Evolutionary conservation across 2,113 vertebrate genomes (phyloP), one percentile per base, ranked within the genome.

Genomic region (Martes martes): DNA sequence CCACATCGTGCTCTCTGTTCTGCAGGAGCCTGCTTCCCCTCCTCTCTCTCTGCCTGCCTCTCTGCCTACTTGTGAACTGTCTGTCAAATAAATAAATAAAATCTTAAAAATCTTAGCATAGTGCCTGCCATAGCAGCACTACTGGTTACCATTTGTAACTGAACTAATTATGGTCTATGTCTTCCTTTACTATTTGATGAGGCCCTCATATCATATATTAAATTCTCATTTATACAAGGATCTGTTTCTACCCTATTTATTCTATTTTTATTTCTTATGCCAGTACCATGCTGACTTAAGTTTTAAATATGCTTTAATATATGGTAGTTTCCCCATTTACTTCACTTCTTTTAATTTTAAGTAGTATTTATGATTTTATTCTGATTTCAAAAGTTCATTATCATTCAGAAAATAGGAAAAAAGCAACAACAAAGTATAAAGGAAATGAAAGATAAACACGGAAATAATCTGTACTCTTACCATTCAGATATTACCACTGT

Each of bases 171-270:
- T 45, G 61, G 16, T 80, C 55, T 45, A 65, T 74, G 45, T 39
- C 39, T 90, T 89, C 80, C 69, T 92, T 92, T 79, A 80, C 36
- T 73, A 89, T 94, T 94, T 94, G 83, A 33, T 63, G 21, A 96
- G 79, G 55, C 19, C 24, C 24, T n/a, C 42, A 31, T 74, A 89
- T 84, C 89, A 79, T 33, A 45, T 87, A 69, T 55, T 87, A 87
- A 91, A 86, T 69, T 95, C 36, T 80, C 63, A 93, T 52, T 84
- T 13, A 31, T 67, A 86, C 2, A 96, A 96, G 65, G 19, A 67
- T 55, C 71, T 79, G 14, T 88, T 88, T 87, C 39, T 94, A 63
- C 11, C 6, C 52, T 88, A 87, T 18, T 83, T 83, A 86, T 78
- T 61, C 69, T 74, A 39, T 76, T 47, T 69, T 84, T 83, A 84